Percentiles rank a stretch among this genome's conserved stretches.
These are phyloP conservation scores for Poecile atricapillus DNA, from an alignment of 2,113 vertebrate species.

Conservation along the genomic window DNA sequence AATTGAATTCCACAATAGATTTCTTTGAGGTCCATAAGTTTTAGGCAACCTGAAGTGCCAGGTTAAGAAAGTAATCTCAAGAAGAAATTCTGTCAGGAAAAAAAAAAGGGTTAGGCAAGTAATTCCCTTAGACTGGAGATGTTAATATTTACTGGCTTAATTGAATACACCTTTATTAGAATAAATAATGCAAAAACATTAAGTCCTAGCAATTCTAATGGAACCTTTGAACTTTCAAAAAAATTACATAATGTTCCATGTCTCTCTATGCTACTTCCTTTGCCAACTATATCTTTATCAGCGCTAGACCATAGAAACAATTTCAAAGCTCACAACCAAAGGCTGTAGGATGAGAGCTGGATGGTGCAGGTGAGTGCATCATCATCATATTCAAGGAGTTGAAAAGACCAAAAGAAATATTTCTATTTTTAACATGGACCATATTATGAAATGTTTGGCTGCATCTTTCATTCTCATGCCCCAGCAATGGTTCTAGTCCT, in stretches of 20 bases:
- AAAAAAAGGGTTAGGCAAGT: background rate
- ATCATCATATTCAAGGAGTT: background rate
- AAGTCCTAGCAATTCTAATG: background rate
- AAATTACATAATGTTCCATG: background rate
- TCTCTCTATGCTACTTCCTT: background rate
- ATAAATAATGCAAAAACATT: background rate
- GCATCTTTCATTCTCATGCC: background rate
- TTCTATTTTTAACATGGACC: background rate
- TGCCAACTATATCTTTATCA: background rate
- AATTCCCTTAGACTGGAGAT: background rate
- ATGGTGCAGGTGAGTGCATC: background rate
- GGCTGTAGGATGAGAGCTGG: background rate
- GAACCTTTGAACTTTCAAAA: background rate
- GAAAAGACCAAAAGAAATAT: background rate
- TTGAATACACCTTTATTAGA: background rate
- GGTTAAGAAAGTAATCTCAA: background rate
- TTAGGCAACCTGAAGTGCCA: background rate
- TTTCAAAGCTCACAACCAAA: background rate
- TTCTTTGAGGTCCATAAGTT: background rate
- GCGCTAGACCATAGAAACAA: background rate
- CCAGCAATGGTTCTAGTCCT: background rate
- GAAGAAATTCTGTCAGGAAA: background rate
- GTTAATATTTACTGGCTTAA: background rate
- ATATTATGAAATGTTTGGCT: background rate
- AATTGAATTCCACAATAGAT: background rate